Base-by-base conservation (phyloP, 1,140 invertebrate genomes). In the Ditylenchus dipsaci region DNA sequence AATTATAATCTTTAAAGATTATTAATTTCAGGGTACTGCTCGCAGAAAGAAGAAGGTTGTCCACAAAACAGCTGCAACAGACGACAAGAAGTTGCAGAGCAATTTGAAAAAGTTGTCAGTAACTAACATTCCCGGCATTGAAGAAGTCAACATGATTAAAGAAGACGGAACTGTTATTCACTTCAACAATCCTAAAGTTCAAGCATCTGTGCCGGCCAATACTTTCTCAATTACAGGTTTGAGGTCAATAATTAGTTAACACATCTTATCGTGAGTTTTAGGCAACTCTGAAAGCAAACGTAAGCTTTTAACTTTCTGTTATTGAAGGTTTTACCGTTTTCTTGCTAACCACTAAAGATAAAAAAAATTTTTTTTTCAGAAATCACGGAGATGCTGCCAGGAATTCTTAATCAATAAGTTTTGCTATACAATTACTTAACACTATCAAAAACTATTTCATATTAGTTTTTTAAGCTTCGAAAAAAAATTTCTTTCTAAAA, bases 11-110 rank as follows among this genome's bases (percentile, higher is more conserved):
- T 58, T 26, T 69, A n/a, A 29, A 38, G 49, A 62, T 17, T 27
- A 68, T 65, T 64, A 61, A 30, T 61, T 80, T 74, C 30, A 86
- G 87, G 96, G 96, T 78, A 95, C 94, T 78, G 93, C 94, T 67
- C 88, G 95, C 75, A 90, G 96, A 84, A 98, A 98, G 90, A 98
- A 97, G 93, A 99, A 99, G 92, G 92, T 98, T 80, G 91, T 98
- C 21, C 95, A 97, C 85, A 91, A 93, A 77, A 97, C 93, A 65
- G 91, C 94, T 38, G 94, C 93, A 30, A 96, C 94, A 82, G 96
- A 99, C 86, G 95, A 98, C 85, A 98, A 98, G 86, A 99, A 99
- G 86, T 86, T 99, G 74, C 94, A 98, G 84, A 95, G 91, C 78
- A 95, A 93, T 49, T 85, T 99, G 68, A 98, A 99, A 84, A 98